Conservation (phyloP, 1,140 invertebrate genomes). For the Bombus sylvicola region DNA sequence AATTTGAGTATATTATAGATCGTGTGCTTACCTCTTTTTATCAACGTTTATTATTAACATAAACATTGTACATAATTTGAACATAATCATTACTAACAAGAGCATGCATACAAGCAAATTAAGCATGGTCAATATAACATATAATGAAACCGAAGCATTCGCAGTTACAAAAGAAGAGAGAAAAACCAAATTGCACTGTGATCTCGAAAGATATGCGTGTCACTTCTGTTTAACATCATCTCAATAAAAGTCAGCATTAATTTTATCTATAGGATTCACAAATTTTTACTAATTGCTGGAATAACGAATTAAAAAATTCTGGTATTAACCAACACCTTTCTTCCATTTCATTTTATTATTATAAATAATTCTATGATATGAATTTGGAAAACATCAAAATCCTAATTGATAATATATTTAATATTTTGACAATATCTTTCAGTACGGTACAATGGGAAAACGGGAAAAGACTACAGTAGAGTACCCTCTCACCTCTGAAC, state of each 20-base stretch:
- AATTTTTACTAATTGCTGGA: not conserved
- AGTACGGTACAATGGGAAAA: not conserved
- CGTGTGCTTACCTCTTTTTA: not conserved
- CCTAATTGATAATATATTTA: no score
- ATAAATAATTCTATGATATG: no score
- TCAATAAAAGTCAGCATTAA: not conserved
- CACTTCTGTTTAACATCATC: not conserved
- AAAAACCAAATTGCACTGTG: slow-evolving; percentile 8
- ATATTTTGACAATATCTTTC: no score
- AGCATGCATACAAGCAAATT: not conserved
- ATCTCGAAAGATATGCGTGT: not conserved
- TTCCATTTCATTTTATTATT: no score
- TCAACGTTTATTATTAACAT: not conserved
- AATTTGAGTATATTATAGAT: not conserved
- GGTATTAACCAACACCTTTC: no score
- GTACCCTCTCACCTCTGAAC: slow-evolving; percentile 73
- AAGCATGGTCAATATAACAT: not conserved
- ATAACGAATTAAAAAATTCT: no score
- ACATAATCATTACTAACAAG: not conserved
- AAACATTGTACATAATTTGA: not conserved
- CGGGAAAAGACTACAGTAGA: not conserved
- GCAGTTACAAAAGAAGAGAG: not conserved
- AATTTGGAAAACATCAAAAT: no score
- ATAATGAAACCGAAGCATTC: not conserved
- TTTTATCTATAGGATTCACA: not conserved